These are phyloP conservation scores for Lineus longissimus DNA, from an alignment of 1,140 invertebrate species.

Conservation along the genomic window DNA sequence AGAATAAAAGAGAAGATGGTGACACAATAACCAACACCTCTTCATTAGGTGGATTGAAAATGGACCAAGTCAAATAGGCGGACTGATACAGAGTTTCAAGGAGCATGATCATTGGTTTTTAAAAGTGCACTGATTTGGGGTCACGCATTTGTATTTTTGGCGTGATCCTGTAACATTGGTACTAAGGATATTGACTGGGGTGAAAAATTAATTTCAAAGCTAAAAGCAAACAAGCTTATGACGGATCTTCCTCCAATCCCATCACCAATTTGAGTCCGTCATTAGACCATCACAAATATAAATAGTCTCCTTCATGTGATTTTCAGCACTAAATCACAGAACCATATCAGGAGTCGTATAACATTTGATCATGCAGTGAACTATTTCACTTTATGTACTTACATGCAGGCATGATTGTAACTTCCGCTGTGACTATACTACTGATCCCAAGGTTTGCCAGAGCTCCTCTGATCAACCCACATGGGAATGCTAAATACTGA, in stretches of 20 bases:
- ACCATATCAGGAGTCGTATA: too few relatives aligned
- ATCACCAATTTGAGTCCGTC: too few relatives aligned
- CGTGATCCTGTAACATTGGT: background rate
- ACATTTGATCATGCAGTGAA: background rate
- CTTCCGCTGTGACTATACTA: constrained; percentile 90
- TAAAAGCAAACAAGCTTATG: too few relatives aligned
- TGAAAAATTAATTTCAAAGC: too few relatives aligned
- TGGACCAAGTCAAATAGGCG: background rate
- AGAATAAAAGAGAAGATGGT: constrained; percentile 19
- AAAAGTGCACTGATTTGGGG: background rate
- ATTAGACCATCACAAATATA: too few relatives aligned
- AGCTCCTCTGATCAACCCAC: constrained; percentile 90
- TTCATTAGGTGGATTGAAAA: background rate
- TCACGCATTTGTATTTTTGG: background rate
- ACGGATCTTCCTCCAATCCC: too few relatives aligned
- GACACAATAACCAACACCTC: background rate
- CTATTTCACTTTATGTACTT: constrained; percentile 64
- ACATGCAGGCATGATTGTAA: constrained; percentile 86
- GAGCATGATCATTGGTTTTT: background rate
- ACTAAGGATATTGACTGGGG: background rate
- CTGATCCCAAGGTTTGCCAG: constrained; percentile 90
- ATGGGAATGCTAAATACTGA: constrained; percentile 90
- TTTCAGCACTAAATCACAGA: too few relatives aligned
- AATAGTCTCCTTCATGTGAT: too few relatives aligned
- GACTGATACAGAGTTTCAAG: background rate